A percentile compares a stretch with the other conserved stretches of the same genome.
phyloP scores from a whole-genome alignment of 2,888 invertebrate genomes.

The Hoplodrina ambigua region DNA sequence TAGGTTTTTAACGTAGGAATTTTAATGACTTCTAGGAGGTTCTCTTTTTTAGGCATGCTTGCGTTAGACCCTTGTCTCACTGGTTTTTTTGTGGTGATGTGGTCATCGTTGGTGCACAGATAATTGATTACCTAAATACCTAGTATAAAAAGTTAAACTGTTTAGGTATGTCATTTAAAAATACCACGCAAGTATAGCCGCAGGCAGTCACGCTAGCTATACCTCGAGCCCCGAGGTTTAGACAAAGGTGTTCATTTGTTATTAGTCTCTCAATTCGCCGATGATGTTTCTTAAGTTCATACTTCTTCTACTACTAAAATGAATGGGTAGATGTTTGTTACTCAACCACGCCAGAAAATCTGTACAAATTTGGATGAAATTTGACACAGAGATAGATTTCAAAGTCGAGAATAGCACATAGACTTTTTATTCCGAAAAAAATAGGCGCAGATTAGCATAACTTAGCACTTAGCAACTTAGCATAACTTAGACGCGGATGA shows the following conservation, averaged over 20 bases:
- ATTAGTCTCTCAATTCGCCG: conserved; percentile 10
- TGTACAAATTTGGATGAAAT: too few species aligned
- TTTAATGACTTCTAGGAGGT: not conserved
- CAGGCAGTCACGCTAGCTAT: conserved; percentile 6
- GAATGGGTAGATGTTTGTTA: too few species aligned
- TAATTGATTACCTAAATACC: not conserved
- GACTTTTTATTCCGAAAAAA: too few species aligned
- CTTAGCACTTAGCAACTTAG: too few species aligned
- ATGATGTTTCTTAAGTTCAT: not conserved
- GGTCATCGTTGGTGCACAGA: not conserved
- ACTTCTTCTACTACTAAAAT: too few species aligned
- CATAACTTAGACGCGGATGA: too few species aligned
- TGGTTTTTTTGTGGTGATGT: not conserved
- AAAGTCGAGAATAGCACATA: too few species aligned
- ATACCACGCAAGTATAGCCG: not conserved
- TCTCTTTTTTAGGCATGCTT: too few species aligned
- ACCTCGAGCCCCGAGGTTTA: not conserved
- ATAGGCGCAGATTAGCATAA: too few species aligned
- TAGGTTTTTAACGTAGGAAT: not conserved
- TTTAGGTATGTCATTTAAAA: not conserved
- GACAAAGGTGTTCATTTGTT: not conserved
- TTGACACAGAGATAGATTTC: too few species aligned
- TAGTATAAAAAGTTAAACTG: not conserved
- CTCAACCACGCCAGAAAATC: too few species aligned
- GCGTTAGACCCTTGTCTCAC: too few species aligned